A percentile compares a stretch with the other conserved stretches of the same genome.
phyloP scores from a whole-genome alignment of 2,888 invertebrate species.

The Caenorhabditis sp. region DNA sequence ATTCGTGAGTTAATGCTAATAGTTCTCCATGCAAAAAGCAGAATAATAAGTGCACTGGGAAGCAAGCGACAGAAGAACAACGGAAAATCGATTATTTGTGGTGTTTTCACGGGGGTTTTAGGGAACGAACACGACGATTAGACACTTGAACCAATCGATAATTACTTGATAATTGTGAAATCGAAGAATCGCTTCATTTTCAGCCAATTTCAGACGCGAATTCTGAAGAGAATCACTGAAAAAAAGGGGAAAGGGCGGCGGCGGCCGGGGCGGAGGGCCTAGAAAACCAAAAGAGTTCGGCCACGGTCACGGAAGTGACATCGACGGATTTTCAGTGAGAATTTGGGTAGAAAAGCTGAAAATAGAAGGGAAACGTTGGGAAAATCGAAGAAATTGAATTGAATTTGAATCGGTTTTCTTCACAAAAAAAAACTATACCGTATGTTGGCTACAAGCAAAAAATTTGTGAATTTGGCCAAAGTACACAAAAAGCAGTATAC shows the following conservation, averaged over 20 bases:
- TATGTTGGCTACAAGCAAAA: too few species aligned
- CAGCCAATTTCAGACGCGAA: not conserved
- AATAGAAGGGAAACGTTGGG: too few species aligned
- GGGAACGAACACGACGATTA: constrained; percentile 18
- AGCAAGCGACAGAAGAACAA: not conserved
- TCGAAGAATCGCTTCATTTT: constrained; percentile 46
- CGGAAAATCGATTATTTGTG: not conserved
- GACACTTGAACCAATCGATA: constrained; percentile 3
- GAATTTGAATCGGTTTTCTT: too few species aligned
- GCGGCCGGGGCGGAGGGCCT: not conserved
- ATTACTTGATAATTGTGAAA: constrained; percentile 49
- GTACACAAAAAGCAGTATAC: too few species aligned
- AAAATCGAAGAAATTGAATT: too few species aligned
- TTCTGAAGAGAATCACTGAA: not conserved
- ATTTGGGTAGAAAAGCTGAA: too few species aligned
- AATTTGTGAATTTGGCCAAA: too few species aligned
- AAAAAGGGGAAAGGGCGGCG: constrained; percentile 22
- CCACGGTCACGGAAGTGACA: constrained; percentile 5
- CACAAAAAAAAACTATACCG: too few species aligned
- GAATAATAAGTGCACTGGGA: constrained; percentile 13
- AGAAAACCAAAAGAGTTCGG: not conserved
- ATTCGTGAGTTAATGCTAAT: too few species aligned
- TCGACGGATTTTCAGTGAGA: constrained; percentile 52
- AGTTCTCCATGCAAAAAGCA: constrained; percentile 35
- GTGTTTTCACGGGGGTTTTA: not conserved